Evolutionary conservation across 2,888 invertebrate species (phyloP).

Genomic region (Amblyjoppa proteus): DNA sequence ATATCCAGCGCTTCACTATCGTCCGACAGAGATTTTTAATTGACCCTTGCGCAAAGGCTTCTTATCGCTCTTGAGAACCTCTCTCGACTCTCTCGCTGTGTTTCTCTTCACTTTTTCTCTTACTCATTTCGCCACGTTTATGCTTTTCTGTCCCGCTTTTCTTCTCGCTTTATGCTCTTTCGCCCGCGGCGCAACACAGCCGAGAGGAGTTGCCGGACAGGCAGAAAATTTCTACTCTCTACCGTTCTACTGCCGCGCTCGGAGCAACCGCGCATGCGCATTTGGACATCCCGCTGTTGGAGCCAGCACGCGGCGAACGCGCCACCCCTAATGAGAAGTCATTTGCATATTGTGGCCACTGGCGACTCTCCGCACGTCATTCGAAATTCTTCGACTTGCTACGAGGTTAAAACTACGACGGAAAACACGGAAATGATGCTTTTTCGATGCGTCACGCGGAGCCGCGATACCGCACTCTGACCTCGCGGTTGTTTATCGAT

Average conservation of each 20-base stretch:
- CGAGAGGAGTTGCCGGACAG: conserved; percentile 29
- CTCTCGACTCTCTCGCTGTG: conserved; percentile 13
- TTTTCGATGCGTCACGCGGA: conserved; percentile 58
- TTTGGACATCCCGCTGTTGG: conserved; percentile 31
- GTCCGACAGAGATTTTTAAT: conserved; percentile 77
- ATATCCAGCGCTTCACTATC: conserved; percentile 69
- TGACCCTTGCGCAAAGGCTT: conserved; percentile 70
- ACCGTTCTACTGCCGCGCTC: conserved; percentile 28
- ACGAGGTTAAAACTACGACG: neutral
- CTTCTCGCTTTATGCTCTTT: no score
- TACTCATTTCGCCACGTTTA: neutral
- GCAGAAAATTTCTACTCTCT: conserved; percentile 29
- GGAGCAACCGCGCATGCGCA: neutral
- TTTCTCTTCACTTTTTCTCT: conserved; percentile 7
- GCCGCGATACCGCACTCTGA: conserved; percentile 24
- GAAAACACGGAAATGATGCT: conserved; percentile 52
- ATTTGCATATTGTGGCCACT: conserved; percentile 74
- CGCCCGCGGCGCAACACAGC: neutral
- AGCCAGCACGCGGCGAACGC: conserved; percentile 52
- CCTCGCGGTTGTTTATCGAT: conserved; percentile 46
- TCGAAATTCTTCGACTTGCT: conserved; percentile 72
- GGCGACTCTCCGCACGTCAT: conserved; percentile 65
- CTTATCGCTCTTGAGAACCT: conserved; percentile 53
- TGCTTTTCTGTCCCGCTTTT: neutral
- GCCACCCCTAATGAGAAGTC: conserved; percentile 71